Percentiles rank a stretch among this genome's conserved stretches.
Evolutionary conservation across 2,888 invertebrate species (phyloP).

Genomic region (Zhengitettix transpicula): DNA sequence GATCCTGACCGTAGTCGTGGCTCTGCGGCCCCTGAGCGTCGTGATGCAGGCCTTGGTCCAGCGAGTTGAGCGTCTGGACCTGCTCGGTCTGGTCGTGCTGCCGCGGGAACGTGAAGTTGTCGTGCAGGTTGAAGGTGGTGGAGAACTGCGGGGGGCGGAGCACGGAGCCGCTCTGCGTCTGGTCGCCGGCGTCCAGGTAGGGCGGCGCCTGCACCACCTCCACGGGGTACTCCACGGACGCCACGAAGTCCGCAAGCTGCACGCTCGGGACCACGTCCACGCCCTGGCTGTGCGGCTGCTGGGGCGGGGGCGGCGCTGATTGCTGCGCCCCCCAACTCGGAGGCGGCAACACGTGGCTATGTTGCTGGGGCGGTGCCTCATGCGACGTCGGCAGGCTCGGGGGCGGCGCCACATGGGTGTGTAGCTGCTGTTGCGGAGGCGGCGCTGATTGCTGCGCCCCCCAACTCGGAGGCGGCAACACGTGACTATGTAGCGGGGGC

Average conservation of each 20-base stretch:
- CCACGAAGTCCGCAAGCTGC: slow-evolving; percentile 47
- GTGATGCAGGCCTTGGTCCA: background rate
- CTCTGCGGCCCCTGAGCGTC: background rate
- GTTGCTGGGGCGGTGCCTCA: background rate
- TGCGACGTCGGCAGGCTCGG: background rate
- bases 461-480: background rate
- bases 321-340: background rate
- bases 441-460: background rate
- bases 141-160: slow-evolving; percentile 21
- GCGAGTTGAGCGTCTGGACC: background rate
- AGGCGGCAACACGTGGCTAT: background rate
- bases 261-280: slow-evolving; percentile 45
- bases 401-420: no score
- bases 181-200: slow-evolving; percentile 44
- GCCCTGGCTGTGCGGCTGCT: slow-evolving; percentile 15
- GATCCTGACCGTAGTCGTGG: background rate
- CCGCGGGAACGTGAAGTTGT: background rate
- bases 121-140: background rate
- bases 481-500: background rate
- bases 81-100: no score
- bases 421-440: background rate
- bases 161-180: no score
- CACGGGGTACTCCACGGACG: slow-evolving; percentile 54
- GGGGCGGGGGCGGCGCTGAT: background rate
- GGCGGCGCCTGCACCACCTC: slow-evolving; percentile 57